Evolutionary conservation across 2,797 vertebrate species (phyloP), one percentile per base, ranked within the genome.

Genomic region (Sibirionetta formosa): DNA sequence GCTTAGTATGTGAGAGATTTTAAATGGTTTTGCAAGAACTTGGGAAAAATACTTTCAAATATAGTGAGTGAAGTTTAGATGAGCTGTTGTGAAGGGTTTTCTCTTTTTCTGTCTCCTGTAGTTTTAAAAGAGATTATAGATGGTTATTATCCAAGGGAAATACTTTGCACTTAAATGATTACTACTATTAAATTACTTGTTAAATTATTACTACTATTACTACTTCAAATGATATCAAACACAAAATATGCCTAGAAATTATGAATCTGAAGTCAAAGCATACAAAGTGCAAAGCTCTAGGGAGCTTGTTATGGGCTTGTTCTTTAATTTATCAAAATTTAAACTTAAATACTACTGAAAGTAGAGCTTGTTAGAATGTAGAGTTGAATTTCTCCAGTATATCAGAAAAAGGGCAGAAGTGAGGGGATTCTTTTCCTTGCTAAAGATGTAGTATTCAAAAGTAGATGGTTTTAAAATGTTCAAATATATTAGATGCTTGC

Each of bases 301-400:
- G 42, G 76, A 89, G 6, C 29, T 89, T 86, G 20, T 76, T 83
- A 76, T 38, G 31, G 13, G 29, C 23, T 88, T 69, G 33, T 58
- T 91, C 40, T 86, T 85, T 65, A 68, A 68, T 81, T 92, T 78
- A 51, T 61, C 29, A 93, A 79, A 92, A 91, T 65, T 42, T 33
- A 71, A 38, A 61, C 33, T 81, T 91, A 92, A 92, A 87, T 83
- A 54, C 22, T 65, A 14, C 68, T 89, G 78, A 89, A 94, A 92
- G n/a, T 50, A 81, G 42, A 51, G 4, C 29, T 81, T 1, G 1
- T 83, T 65, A 61, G 92, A 89, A 58, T 68, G 40, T 1, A 78
- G 14, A 35, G 9, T 19, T 53, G 11, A 54, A 14, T 53, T 89
- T 15, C 27, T 89, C 17, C 27, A 86, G 70, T 44, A 64, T 88